Evolutionary conservation across 2,888 invertebrate genomes (phyloP).

Genomic region (Stenurella melanura): DNA sequence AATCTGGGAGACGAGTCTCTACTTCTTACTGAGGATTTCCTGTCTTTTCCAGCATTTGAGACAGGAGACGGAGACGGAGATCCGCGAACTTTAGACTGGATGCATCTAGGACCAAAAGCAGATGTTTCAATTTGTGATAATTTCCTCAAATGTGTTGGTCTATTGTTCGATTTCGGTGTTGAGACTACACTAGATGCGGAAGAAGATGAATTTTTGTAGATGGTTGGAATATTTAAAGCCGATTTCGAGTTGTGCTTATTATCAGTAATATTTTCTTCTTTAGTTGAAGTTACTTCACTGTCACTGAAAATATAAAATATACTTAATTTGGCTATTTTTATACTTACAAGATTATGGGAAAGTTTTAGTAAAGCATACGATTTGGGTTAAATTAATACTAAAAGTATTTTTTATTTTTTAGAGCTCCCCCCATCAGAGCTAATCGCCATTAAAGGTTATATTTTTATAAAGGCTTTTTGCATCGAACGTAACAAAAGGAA

Average conservation of each 20-base stretch:
- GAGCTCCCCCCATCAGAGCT: too few relatives aligned
- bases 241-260: slow-evolving; percentile 26
- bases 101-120: slow-evolving; percentile 31
- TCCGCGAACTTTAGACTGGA: slow-evolving; percentile 2
- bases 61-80: slow-evolving; percentile 40
- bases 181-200: slow-evolving; percentile 31
- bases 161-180: slow-evolving; percentile 12
- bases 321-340: too few relatives aligned
- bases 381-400: too few relatives aligned
- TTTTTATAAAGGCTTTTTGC: too few relatives aligned
- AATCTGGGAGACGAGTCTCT: background rate
- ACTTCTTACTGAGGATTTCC: background rate
- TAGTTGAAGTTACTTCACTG: background rate
- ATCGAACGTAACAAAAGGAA: too few relatives aligned
- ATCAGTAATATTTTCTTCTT: background rate
- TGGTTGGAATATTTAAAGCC: slow-evolving; percentile 18
- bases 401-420: too few relatives aligned
- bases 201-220: slow-evolving; percentile 23
- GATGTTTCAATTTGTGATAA: slow-evolving; percentile 31
- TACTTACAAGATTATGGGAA: too few relatives aligned
- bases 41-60: background rate
- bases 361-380: too few relatives aligned
- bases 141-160: slow-evolving; percentile 12
- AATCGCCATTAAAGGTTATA: too few relatives aligned
- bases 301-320: slow-evolving; percentile 7